Percentiles rank a stretch among this genome's conserved stretches.
Conservation (phyloP, 2,888 invertebrate species). For the Agrilus cyanescens region DNA sequence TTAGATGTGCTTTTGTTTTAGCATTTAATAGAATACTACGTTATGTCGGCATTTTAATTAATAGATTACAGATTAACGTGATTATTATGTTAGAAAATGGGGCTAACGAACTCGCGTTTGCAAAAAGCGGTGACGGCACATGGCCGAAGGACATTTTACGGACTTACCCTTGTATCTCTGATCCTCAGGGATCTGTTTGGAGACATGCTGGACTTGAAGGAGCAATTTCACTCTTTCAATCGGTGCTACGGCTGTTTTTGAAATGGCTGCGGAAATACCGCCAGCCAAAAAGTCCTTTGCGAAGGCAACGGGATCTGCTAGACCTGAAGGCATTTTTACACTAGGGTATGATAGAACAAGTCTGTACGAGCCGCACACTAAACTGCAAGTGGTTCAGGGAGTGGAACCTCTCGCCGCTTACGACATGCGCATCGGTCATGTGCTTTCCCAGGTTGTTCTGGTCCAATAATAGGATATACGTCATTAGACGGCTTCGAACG, state of each 20-base stretch:
- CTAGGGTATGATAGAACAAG: slow-evolving; percentile 16
- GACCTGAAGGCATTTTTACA: slow-evolving; percentile 14
- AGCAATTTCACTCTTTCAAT: slow-evolving; percentile 91
- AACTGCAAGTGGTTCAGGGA: slow-evolving; percentile 41
- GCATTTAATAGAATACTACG: too few relatives aligned
- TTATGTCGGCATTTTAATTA: too few relatives aligned
- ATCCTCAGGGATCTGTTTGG: slow-evolving; percentile 74
- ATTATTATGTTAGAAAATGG: too few relatives aligned
- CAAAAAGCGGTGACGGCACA: neutral
- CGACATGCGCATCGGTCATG: slow-evolving; percentile 25
- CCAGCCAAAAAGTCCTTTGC: slow-evolving; percentile 85
- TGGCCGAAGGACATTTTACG: neutral
- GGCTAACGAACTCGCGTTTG: too few relatives aligned
- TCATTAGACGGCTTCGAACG: slow-evolving; percentile 7
- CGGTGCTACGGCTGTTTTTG: slow-evolving; percentile 89
- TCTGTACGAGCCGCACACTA: slow-evolving; percentile 42
- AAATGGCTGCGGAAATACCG: slow-evolving; percentile 84
- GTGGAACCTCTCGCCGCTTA: slow-evolving; percentile 12
- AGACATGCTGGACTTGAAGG: slow-evolving; percentile 88
- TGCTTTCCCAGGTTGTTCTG: slow-evolving; percentile 24
- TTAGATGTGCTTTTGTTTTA: too few relatives aligned
- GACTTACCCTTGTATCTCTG: slow-evolving; percentile 79
- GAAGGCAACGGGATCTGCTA: slow-evolving; percentile 69
- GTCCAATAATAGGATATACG: slow-evolving; percentile 17
- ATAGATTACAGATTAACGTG: too few relatives aligned